A percentile compares a stretch with the other conserved stretches of the same genome.
Conservation (phyloP, 2,888 invertebrate genomes). For the Tuberolachnus salignus region DNA sequence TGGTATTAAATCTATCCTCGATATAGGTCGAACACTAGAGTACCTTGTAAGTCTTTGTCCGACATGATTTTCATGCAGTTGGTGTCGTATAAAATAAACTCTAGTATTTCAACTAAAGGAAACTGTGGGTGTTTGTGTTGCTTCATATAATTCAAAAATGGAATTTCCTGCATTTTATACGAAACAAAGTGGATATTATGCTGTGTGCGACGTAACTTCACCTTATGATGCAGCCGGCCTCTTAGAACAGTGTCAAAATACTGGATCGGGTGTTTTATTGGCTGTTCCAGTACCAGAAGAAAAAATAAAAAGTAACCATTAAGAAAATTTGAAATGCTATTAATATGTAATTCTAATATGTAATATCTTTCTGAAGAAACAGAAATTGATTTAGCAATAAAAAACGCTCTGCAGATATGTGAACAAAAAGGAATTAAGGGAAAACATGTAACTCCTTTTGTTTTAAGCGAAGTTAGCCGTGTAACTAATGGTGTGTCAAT, state of each 20-base stretch:
- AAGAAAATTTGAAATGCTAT: background rate
- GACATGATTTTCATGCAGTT: slow-evolving; percentile 5
- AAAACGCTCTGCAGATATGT: slow-evolving; percentile 71
- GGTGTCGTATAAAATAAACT: background rate
- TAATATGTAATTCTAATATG: background rate
- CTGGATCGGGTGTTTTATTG: slow-evolving; percentile 79
- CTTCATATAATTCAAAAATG: slow-evolving; percentile 71
- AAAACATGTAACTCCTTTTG: slow-evolving; percentile 90
- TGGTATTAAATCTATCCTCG: slow-evolving; percentile 96
- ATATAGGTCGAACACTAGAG: slow-evolving; percentile 91
- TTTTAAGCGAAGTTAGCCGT: slow-evolving; percentile 77
- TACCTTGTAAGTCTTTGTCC: slow-evolving; percentile 71
- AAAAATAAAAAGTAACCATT: slow-evolving; percentile 53
- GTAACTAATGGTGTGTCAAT: slow-evolving; percentile 85
- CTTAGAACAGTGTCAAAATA: slow-evolving; percentile 67
- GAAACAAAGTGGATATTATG: slow-evolving; percentile 72
- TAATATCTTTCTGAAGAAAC: slow-evolving; percentile 62
- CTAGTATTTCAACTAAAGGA: slow-evolving; percentile 69
- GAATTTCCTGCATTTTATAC: slow-evolving; percentile 96
- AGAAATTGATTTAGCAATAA: slow-evolving; percentile 74
- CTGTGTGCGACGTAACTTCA: slow-evolving; percentile 73
- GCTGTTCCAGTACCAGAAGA: slow-evolving; percentile 87
- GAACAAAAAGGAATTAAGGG: slow-evolving; percentile 71
- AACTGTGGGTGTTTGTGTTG: slow-evolving; percentile 92
- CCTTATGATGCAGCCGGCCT: slow-evolving; percentile 76